Percentiles rank a stretch among this genome's conserved stretches.
Conservation (phyloP, 2,797 vertebrate species). For the Platyrinchus mystaceus region DNA sequence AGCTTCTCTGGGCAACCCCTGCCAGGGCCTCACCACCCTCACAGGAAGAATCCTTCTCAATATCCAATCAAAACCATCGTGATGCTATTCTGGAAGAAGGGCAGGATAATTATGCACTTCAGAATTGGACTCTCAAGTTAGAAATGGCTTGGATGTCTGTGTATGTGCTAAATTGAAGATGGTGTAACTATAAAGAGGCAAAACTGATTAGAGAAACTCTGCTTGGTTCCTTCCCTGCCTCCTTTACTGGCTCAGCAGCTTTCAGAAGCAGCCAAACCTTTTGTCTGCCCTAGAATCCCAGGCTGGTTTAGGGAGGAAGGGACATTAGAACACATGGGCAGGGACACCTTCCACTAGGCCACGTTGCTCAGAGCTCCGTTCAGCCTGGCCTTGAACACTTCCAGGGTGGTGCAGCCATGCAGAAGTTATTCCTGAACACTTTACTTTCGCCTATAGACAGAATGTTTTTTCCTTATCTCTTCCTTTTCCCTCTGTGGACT, state of each 20-base stretch:
- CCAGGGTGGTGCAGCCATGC: accelerated
- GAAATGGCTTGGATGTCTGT: not conserved
- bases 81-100: not conserved
- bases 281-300: not conserved
- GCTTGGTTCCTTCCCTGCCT: not conserved
- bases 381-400: not conserved
- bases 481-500: accelerated
- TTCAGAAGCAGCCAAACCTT: not conserved
- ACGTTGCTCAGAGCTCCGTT: accelerated
- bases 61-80: not conserved
- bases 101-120: not conserved
- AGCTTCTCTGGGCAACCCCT: not conserved
- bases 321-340: not conserved
- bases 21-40: not conserved
- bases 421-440: accelerated
- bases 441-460: not conserved
- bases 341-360: not conserved
- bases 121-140: not conserved
- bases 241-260: not conserved
- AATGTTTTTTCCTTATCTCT: accelerated
- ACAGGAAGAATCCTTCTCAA: accelerated
- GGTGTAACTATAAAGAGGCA: not conserved
- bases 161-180: not conserved
- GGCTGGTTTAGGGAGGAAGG: not conserved
- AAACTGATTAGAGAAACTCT: not conserved